phyloP scores from a whole-genome alignment of 2,113 vertebrate genomes.

The Semnornis frantzii region DNA sequence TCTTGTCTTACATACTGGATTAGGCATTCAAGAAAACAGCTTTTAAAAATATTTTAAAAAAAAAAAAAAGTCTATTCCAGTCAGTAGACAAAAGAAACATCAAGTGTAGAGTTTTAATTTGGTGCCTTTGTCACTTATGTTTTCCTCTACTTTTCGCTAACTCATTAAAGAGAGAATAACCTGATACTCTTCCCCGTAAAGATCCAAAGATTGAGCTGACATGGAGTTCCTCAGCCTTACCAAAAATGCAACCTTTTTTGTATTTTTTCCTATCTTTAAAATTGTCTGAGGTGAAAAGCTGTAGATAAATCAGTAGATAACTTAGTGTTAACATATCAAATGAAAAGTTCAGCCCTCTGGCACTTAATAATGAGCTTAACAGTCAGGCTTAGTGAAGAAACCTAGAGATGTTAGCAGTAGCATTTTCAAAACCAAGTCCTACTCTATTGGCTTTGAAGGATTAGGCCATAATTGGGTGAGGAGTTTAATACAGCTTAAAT shows the following conservation, averaged over 20 bases:
- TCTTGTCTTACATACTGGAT: neutral
- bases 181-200: neutral
- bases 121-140: neutral
- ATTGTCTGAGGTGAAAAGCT: neutral
- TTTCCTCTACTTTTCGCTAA: neutral
- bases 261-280: neutral
- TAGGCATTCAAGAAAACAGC: neutral
- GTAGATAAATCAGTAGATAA: neutral
- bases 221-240: neutral
- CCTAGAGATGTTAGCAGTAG: neutral
- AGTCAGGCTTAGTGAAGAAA: neutral
- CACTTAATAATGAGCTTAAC: neutral
- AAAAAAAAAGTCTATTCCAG: neutral
- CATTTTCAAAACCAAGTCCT: neutral
- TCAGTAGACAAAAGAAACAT: neutral
- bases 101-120: neutral
- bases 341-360: neutral
- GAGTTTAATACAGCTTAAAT: neutral
- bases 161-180: neutral
- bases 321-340: neutral
- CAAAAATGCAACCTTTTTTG: neutral
- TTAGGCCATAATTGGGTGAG: neutral
- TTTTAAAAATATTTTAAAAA: neutral
- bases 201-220: neutral
- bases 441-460: neutral